Percentiles rank a stretch among this genome's conserved stretches.
These are phyloP conservation scores for Zoroaster sp. DNA, from an alignment of 53 echinoderm and acorn worm species.

Conservation along the genomic window DNA sequence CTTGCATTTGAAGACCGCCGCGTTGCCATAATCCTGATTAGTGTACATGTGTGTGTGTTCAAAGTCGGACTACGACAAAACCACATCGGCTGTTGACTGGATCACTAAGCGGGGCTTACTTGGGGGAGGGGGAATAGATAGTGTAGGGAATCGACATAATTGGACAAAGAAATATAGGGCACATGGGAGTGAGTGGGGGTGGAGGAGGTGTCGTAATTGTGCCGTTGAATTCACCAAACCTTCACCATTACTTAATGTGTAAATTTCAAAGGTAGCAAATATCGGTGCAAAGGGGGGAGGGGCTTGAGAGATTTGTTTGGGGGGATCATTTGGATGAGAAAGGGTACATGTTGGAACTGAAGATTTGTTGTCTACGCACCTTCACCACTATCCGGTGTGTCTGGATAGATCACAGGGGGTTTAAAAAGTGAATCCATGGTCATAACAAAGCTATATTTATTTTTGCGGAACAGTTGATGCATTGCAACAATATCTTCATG, in stretches of 20 bases:
- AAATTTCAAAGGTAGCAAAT: neutral
- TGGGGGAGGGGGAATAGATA: neutral
- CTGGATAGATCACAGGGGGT: conserved; percentile 18
- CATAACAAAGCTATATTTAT: no score
- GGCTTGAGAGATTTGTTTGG: neutral
- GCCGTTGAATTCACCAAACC: neutral
- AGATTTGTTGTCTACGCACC: conserved; percentile 30
- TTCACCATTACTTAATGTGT: neutral
- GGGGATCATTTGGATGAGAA: conserved; percentile 2
- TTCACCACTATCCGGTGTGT: conserved; percentile 29
- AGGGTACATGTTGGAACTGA: neutral
- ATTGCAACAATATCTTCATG: no score
- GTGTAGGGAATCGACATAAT: neutral
- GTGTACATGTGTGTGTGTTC: neutral
- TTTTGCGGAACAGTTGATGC: no score
- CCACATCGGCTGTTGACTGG: neutral
- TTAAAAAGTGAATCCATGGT: neutral
- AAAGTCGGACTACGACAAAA: neutral
- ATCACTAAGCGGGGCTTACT: conserved; percentile 7
- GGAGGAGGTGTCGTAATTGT: neutral
- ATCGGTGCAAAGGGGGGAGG: neutral
- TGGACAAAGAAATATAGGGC: neutral
- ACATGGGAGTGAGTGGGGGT: neutral
- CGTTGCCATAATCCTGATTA: neutral
- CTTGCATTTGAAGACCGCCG: no score